Base-by-base conservation (phyloP, 2,888 invertebrate genomes). In the Platycnemis pennipes region DNA sequence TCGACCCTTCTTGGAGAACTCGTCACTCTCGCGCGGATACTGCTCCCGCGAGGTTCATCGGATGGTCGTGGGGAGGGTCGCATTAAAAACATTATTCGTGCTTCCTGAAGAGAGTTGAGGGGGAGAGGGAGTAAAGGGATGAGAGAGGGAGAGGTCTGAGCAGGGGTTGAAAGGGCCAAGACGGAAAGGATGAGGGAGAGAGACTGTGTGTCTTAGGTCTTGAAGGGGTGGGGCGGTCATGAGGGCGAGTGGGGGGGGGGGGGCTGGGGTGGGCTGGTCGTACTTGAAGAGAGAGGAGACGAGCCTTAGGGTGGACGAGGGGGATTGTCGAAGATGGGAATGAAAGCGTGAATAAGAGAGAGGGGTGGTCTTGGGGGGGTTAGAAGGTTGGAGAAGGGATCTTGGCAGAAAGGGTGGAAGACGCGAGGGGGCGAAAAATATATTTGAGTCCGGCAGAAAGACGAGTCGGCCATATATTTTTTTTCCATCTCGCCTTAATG, bases 71-170 rank as follows among this genome's bases (percentile, higher is more conserved):
- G 19, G 89, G 22, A 37, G 37, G 89, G n/a, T n/a, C 69, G 69
- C 91, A 91, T 91, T 91, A 91, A 91, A 91, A 91, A 91, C 91
- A 91, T 91, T 91, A 91, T 91, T 91, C 63, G n/a, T 63, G 63
- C 91, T 91, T 91, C 91, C 91, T 91, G 53, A 7, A 56, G 91
- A 26, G 42, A 53, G 7, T n/a, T 31, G 89, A 89, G 45, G n/a
- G 88, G 46, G 88, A 2, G 31, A 31, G 88, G 63, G 63, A 7
- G 8, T 63, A n/a, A 37, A 49, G 37, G 37, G 13, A 5, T n/a
- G 31, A 37, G 31, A 13, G 77, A 8, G 31, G 31, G 77, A 37
- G 37, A 37, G 77, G 26, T 49, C 19, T 49, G 49, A 49, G 19
- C 11, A 49, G 49, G 49, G n/a, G n/a, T n/a, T n/a, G n/a, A n/a